These are phyloP conservation scores for Hemibagrus guttatus DNA, from an alignment of 2,797 vertebrate species.

Conservation along the genomic window DNA sequence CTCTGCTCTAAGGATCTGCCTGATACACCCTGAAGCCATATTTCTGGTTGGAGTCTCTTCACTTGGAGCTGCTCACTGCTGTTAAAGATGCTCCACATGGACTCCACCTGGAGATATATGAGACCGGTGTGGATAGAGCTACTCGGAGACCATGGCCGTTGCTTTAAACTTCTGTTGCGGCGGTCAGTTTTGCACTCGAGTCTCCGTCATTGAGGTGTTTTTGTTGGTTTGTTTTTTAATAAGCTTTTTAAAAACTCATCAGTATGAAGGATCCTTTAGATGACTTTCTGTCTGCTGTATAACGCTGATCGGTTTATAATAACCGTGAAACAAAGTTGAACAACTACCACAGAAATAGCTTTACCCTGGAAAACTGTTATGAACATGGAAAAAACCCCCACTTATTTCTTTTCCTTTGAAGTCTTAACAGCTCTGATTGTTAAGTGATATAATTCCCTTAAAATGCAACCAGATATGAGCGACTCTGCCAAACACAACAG, in stretches of 20 bases:
- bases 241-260: background rate
- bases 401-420: slow-evolving; percentile 1
- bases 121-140: too few species aligned
- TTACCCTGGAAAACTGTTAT: background rate
- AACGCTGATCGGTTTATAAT: background rate
- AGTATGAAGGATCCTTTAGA: background rate
- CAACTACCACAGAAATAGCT: too few species aligned
- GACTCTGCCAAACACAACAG: background rate
- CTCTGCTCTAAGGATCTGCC: too few species aligned
- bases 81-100: too few species aligned
- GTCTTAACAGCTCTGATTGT: background rate
- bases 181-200: too few species aligned
- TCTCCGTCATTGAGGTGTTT: background rate
- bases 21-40: too few species aligned
- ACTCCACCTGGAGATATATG: too few species aligned
- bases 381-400: background rate
- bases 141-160: too few species aligned
- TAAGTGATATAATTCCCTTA: background rate
- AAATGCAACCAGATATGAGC: background rate
- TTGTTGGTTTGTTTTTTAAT: background rate
- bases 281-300: background rate
- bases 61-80: too few species aligned
- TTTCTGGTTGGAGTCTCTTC: too few species aligned
- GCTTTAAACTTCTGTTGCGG: too few species aligned
- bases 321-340: background rate